Evolutionary conservation across 2,113 vertebrate species (phyloP), one percentile per base, ranked within the genome.

Genomic region (Callipepla squamata): DNA sequence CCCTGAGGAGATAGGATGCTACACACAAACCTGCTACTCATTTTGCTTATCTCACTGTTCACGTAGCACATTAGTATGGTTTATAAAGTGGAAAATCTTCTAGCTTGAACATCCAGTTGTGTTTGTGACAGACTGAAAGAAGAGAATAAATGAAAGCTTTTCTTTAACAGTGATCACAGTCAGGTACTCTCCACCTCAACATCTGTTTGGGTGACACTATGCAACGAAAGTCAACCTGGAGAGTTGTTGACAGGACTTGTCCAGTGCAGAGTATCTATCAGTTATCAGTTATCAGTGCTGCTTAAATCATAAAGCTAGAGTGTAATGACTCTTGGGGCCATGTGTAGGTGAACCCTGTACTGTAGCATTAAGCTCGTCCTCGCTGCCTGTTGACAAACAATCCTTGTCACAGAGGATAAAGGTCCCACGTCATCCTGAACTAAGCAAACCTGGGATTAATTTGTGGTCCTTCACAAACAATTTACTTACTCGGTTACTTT

Each of bases 291-390:
- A n/a, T n/a, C n/a, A 23, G 0, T 2, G 51, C 74, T 11, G 45
- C 15, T 69, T 55, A 11, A 68, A 36, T 18, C 28, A 30, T 25
- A 18, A 28, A 19, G 3, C 32, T 40, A 32, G 42, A n/a, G 14
- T 11, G 0, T 17, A 34, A 9, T 36, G n/a, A 38, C 25, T 63
- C 34, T 15, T 11, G 65, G 30, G 10, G 5, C 11, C 45, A 2
- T 2, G 26, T 18, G 3, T 3, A 36, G 50, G 2, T 44, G 53
- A 10, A 7, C 14, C 8, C 38, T 13, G 18, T 25, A 13, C 0
- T 18, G 69, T 25, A 67, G 17, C 28, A 68, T 57, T 40, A 65
- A 38, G 5, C 32, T 68, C n/a, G 28, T 17, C 23, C 38, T 47
- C 6, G 17, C 6, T 26, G 22, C 51, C 45, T 68, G 4, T 7